Evolutionary conservation across 2,113 vertebrate species (phyloP).

Genomic region (Fulica atra): DNA sequence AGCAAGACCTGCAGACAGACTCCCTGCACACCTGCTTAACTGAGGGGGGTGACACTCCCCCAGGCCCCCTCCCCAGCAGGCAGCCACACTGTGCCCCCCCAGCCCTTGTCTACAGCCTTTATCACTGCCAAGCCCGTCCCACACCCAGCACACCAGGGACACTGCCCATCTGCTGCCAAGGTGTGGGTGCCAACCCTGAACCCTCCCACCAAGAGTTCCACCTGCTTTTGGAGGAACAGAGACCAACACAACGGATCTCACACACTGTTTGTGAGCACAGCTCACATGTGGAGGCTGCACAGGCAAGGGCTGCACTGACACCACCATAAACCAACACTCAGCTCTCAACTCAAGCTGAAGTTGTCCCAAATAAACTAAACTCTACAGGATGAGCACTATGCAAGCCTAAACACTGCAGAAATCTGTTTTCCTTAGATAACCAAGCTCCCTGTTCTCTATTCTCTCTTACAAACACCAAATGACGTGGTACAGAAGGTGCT

Average conservation of each 20-base stretch:
- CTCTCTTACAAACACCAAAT: neutral
- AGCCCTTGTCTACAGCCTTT: fast-evolving
- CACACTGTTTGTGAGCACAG: fast-evolving
- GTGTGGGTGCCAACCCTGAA: no score
- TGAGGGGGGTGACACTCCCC: neutral
- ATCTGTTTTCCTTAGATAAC: neutral
- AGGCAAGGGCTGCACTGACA: neutral
- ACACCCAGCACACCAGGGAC: neutral
- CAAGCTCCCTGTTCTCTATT: neutral
- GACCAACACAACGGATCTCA: neutral
- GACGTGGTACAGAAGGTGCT: neutral
- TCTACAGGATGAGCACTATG: neutral
- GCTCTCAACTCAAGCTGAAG: neutral
- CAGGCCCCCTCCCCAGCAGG: neutral
- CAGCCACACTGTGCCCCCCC: neutral
- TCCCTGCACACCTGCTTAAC: neutral
- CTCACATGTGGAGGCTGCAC: neutral
- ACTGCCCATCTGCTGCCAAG: neutral
- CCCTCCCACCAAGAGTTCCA: neutral
- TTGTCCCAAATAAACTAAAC: neutral
- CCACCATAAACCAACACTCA: neutral
- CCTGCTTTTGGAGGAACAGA: neutral
- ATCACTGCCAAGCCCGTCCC: neutral
- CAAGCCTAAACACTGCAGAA: neutral
- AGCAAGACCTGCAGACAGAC: neutral